phyloP scores from a whole-genome alignment of 2,113 vertebrate species.

The Vanacampus margaritifer region DNA sequence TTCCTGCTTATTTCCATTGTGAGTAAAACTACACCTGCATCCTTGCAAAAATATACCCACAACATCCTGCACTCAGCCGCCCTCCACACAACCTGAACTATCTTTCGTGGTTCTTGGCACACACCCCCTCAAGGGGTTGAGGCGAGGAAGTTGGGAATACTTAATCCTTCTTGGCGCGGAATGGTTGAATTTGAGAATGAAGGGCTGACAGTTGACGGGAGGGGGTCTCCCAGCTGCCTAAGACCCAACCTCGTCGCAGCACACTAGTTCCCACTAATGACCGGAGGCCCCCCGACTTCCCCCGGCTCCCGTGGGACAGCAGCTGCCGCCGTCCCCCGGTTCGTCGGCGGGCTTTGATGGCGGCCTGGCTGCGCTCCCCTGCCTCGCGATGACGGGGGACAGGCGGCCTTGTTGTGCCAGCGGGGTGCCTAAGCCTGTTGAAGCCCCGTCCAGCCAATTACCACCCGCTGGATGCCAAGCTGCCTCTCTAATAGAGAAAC shows the following conservation, averaged over 20 bases:
- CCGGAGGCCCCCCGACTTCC: slow-evolving; percentile 61
- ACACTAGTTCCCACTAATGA: slow-evolving; percentile 72
- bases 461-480: slow-evolving; percentile 62
- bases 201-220: slow-evolving; percentile 35
- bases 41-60: not conserved
- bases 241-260: slow-evolving; percentile 50
- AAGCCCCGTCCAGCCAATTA: slow-evolving; percentile 74
- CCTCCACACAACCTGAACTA: slow-evolving; percentile 5
- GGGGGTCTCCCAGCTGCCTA: slow-evolving; percentile 63
- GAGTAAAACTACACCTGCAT: not conserved
- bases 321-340: slow-evolving; percentile 68
- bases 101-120: slow-evolving; percentile 4
- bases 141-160: slow-evolving; percentile 20
- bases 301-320: slow-evolving; percentile 62
- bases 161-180: slow-evolving; percentile 30
- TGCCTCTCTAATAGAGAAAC: slow-evolving; percentile 71
- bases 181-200: slow-evolving; percentile 29
- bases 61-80: slow-evolving; percentile 12
- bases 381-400: slow-evolving; percentile 57
- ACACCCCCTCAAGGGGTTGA: slow-evolving; percentile 10
- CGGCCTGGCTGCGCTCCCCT: slow-evolving; percentile 54
- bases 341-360: slow-evolving; percentile 65
- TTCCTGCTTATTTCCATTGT: not conserved
- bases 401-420: slow-evolving; percentile 67
- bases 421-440: slow-evolving; percentile 71